Base-by-base conservation (phyloP, 2,113 vertebrate genomes). In the Lonchura striata region DNA sequence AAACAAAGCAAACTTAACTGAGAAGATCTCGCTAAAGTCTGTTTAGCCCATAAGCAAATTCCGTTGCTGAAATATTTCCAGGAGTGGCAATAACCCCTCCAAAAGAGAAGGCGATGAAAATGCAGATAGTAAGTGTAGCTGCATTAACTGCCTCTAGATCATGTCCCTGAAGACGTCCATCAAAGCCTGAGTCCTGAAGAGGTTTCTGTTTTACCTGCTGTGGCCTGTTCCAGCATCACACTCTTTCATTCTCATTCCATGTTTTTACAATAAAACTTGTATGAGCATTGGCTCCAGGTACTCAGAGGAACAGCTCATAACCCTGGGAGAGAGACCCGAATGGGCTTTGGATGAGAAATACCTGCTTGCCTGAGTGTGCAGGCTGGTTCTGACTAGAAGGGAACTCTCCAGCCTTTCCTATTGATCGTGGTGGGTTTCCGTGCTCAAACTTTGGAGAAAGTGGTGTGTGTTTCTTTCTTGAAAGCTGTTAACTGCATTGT, bases 51-150 rank as follows among this genome's bases (percentile, higher is more conserved):
- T 96, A 86, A 97, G 90, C 88, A 78, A 98, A 97, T 97, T 98
- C 97, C 95, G 72, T 94, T 92, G 92, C 92, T 96, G 98, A 97
- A 98, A 98, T 98, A 98, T 97, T 98, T 98, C 57, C 98, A 98
- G 94, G 94, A 96, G 92, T 86, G 95, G 96, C 96, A 97, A 97
- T 96, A 98, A 98, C 96, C 92, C 95, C 72, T 86, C 84, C 82
- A 75, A 97, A 97, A 88, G 94, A 88, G 92, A 84, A 96, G 97
- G 97, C 94, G 97, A 98, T 97, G 97, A 92, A 98, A 97, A 80
- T 1, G 7, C 65, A 90, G 88, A 88, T 86, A 95, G 88, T 41
- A 60, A 86, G 59, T 27, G 65, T 77, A 82, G 60, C 86, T 82
- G 63, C 44, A 70, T 88, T 75, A 95, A 86, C 89, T 50, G 59